Evolutionary conservation across 2,113 vertebrate genomes (phyloP).

Genomic region (Tylochromis polylepis): DNA sequence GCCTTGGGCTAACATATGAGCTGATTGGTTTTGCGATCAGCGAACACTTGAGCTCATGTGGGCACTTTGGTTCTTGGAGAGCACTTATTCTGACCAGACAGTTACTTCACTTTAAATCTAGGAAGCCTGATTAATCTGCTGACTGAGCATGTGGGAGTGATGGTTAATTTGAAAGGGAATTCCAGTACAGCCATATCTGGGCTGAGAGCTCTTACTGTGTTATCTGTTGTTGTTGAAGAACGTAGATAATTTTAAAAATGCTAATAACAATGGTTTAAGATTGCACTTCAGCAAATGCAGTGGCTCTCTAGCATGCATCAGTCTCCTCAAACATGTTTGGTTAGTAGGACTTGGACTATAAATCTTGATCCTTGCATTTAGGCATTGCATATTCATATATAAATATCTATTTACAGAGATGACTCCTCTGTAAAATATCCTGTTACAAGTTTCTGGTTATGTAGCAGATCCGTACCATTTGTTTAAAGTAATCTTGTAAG

Average conservation of each 20-base stretch:
- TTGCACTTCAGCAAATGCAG: background rate
- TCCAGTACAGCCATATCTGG: background rate
- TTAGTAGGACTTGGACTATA: background rate
- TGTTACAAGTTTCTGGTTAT: accelerated
- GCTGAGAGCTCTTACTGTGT: background rate
- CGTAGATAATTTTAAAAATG: background rate
- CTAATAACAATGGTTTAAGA: background rate
- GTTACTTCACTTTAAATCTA: background rate
- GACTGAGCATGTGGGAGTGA: background rate
- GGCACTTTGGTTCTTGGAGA: background rate
- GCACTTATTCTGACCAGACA: background rate
- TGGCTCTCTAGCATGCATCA: background rate
- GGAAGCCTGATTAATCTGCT: background rate
- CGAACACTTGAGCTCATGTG: background rate
- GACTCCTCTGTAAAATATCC: background rate
- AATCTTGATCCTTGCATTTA: accelerated
- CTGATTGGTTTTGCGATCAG: background rate
- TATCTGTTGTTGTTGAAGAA: background rate
- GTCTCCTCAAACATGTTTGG: too few relatives aligned
- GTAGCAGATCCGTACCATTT: background rate
- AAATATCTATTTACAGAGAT: background rate
- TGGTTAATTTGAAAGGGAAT: accelerated
- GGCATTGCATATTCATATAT: background rate
- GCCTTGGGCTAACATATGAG: background rate
- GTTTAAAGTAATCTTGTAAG: background rate